These are phyloP conservation scores for Leptinotarsa defecta DNA, from an alignment of 1,140 invertebrate species.

Conservation along the genomic window DNA sequence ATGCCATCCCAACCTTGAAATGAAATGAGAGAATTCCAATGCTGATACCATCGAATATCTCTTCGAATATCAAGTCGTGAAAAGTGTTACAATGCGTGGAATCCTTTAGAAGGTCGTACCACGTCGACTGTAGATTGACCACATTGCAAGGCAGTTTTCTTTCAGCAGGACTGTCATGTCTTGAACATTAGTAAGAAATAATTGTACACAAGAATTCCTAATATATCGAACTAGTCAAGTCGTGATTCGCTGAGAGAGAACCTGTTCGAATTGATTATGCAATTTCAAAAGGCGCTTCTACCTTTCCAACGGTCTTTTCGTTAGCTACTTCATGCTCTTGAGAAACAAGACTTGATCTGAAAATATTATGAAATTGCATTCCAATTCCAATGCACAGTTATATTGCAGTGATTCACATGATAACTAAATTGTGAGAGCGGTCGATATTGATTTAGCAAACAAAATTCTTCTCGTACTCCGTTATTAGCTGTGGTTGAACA, in stretches of 20 bases:
- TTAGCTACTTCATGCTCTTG: slow-evolving; percentile 15
- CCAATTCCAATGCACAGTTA: background rate
- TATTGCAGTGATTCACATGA: background rate
- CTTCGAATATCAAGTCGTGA: background rate
- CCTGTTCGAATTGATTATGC: slow-evolving; percentile 24
- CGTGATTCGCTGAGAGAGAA: background rate
- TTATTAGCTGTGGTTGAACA: too few species aligned
- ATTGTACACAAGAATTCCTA: slow-evolving; percentile 17
- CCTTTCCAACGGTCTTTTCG: slow-evolving; percentile 20
- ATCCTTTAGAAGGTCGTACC: slow-evolving; percentile 7
- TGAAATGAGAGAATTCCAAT: background rate
- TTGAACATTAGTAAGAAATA: slow-evolving; percentile 22
- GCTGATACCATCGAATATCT: background rate
- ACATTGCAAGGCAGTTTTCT: background rate
- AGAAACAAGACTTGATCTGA: background rate
- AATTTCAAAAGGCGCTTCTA: slow-evolving; percentile 16
- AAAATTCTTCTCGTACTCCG: background rate
- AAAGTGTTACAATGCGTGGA: background rate
- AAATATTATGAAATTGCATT: slow-evolving; percentile 1
- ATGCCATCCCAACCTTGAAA: slow-evolving; percentile 8
- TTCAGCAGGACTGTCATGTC: slow-evolving; percentile 10
- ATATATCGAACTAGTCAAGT: slow-evolving; percentile 13
- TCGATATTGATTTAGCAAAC: background rate
- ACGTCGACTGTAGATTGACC: background rate
- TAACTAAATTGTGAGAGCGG: background rate